These are phyloP conservation scores for Dicyrtomina minuta DNA, from an alignment of 2,888 invertebrate species.

Conservation along the genomic window DNA sequence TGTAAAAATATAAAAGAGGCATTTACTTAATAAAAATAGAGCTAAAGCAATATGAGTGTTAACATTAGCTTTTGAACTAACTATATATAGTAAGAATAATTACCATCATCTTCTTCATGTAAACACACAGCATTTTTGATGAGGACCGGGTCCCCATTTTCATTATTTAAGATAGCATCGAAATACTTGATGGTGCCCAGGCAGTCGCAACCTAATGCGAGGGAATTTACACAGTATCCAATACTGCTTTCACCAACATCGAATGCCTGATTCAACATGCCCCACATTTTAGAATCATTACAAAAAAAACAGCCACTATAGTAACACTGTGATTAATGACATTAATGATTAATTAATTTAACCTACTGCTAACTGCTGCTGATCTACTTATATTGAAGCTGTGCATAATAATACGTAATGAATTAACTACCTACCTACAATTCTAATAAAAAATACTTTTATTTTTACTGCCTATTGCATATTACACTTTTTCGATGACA, in stretches of 20 bases:
- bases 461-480: too few species aligned
- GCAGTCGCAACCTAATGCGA: slow-evolving; percentile 44
- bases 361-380: too few species aligned
- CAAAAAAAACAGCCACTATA: too few species aligned
- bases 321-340: background rate
- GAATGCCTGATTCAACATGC: slow-evolving; percentile 37
- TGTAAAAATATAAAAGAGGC: slow-evolving; percentile 5
- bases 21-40: too few species aligned
- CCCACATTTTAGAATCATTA: too few species aligned
- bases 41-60: too few species aligned
- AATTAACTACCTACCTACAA: background rate
- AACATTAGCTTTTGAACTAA: background rate
- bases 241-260: slow-evolving; percentile 43
- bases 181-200: slow-evolving; percentile 44
- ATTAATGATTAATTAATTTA: background rate
- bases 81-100: slow-evolving; percentile 1
- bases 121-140: slow-evolving; percentile 49
- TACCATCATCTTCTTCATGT: slow-evolving; percentile 50
- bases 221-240: slow-evolving; percentile 43
- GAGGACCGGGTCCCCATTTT: slow-evolving; percentile 36
- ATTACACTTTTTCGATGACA: slow-evolving; percentile 46
- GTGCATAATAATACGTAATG: too few species aligned
- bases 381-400: too few species aligned
- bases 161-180: slow-evolving; percentile 40
- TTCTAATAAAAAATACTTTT: background rate